A percentile compares a stretch with the other conserved stretches of the same genome.
Conservation (phyloP, 30 jellyfish, hydroid and myxozoan species). For the Hydractinia echinata region DNA sequence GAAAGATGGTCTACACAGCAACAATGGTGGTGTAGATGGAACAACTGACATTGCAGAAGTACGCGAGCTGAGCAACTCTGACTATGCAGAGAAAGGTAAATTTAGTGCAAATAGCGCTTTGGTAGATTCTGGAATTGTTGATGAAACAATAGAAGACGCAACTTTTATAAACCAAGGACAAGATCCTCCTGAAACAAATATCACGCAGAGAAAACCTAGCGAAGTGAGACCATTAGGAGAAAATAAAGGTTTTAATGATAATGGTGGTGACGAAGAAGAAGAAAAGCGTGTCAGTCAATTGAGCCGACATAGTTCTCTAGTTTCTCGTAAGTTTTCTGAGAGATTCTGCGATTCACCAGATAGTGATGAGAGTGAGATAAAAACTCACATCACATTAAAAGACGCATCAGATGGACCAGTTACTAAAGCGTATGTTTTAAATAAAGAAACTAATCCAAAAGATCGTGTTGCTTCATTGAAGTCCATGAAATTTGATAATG, state of each 20-base stretch:
- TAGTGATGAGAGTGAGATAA: conserved; percentile 2
- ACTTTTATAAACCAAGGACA: neutral
- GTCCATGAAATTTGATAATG: conserved; percentile 33
- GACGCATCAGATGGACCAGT: conserved; percentile 8
- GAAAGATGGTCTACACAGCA: neutral
- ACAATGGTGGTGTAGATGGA: neutral
- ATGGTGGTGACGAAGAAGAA: conserved; percentile 4
- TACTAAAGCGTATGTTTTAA: neutral
- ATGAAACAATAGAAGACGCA: conserved; percentile 25
- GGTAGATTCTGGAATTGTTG: conserved; percentile 42
- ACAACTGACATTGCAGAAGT: neutral
- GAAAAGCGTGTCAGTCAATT: neutral
- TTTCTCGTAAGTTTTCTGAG: conserved; percentile 3
- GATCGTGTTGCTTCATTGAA: conserved; percentile 25
- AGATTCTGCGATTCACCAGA: conserved; percentile 11
- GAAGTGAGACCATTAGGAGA: neutral
- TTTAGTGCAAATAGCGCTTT: neutral
- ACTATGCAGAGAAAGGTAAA: neutral
- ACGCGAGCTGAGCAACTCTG: neutral
- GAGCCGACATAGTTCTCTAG: neutral
- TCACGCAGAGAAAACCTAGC: neutral
- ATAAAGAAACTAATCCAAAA: neutral
- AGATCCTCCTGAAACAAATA: neutral
- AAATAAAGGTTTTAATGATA: neutral
- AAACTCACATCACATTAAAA: neutral